Evolutionary conservation across 2,888 invertebrate species (phyloP), one percentile per base, ranked within the genome.

Genomic region (Andrena marginata): DNA sequence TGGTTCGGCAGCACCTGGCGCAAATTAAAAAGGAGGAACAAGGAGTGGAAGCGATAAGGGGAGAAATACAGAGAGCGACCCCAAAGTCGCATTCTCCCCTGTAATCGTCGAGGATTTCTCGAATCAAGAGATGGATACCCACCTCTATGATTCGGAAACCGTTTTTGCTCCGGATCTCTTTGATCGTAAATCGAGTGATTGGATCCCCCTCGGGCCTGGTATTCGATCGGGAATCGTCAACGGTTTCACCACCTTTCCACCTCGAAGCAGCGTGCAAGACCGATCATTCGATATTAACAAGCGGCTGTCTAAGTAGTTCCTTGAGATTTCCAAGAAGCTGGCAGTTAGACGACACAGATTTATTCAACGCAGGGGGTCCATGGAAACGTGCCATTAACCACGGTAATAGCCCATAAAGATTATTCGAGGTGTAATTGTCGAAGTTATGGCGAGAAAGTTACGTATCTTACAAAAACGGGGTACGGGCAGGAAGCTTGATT

Each of bases 21-120:
- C 5, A 8, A 64, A 65, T 10, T 5, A 13, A 13, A 65, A 16
- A n/a, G 23, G n/a, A 26, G 29, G n/a, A 35, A 23, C 23, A 51
- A 51, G 23, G 33, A 70, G 62, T 2, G 26, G 35, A 7, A 35
- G 26, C n/a, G n/a, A 13, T 8, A 26, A 20, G 26, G 33, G 7
- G 42, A 8, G 16, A 20, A 35, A 35, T 20, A 64, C n/a, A 54
- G 26, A 23, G 26, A 7, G 48, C 63, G 13, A 7, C 31, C 23
- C 29, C 48, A 13, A 65, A 78, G 62, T 70, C 68, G 48, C 31
- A 48, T 23, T 23, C 69, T 4, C 16, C 48, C 23, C 33, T 48
- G 65, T 84, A 78, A 86, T 86, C 60, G 67, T 72, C 29, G 26
- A 10, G 48, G 51, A 54, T 62, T 73, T 7, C 49, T 51, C n/a